Conservation (phyloP, 92 coral and sea anemone species). For the Bergia puertoricense region DNA sequence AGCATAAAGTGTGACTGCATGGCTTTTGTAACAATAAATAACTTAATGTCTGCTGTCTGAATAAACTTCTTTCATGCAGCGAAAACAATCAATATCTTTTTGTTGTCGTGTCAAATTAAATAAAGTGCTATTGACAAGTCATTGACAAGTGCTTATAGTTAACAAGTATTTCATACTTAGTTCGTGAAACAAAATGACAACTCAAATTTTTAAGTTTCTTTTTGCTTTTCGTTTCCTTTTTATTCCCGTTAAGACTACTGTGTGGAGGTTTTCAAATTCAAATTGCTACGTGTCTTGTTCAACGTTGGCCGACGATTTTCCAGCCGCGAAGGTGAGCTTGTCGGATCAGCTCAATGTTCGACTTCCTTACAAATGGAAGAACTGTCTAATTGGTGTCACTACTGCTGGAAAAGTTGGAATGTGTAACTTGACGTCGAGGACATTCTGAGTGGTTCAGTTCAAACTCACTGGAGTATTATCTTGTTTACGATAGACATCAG, state of each 20-base stretch:
- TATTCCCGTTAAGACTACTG: background rate
- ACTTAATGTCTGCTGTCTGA: background rate
- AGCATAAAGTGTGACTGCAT: background rate
- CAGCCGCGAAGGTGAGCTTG: background rate
- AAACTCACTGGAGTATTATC: background rate
- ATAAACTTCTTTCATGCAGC: background rate
- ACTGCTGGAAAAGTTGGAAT: background rate
- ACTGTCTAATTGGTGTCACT: background rate
- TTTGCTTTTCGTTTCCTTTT: background rate
- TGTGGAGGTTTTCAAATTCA: background rate
- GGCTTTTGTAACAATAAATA: background rate
- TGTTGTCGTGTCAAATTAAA: background rate
- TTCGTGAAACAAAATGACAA: background rate
- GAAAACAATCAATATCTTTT: background rate
- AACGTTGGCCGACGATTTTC: background rate
- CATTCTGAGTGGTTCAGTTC: background rate
- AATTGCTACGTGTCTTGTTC: conserved; percentile 2
- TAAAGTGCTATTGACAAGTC: no score
- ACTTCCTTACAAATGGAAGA: background rate
- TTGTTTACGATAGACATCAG: background rate
- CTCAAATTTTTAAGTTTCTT: background rate
- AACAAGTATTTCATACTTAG: background rate
- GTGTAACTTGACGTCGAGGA: background rate
- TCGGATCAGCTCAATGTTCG: background rate
- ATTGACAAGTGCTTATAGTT: no score